Conservation (phyloP, 2,113 vertebrate genomes). For the Pygathrix nemaeus region DNA sequence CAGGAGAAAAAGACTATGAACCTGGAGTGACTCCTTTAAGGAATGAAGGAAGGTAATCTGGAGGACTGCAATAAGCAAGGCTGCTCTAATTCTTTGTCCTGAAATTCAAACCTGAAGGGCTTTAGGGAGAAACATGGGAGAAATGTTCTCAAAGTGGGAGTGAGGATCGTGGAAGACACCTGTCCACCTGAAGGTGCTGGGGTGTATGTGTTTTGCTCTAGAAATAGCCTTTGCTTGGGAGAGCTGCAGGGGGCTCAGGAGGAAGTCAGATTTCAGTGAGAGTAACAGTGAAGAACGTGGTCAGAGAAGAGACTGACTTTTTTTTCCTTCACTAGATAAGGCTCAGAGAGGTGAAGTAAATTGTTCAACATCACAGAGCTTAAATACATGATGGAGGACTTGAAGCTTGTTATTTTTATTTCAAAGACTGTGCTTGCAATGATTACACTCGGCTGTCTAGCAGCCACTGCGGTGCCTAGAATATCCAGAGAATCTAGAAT, state of each 20-base stretch:
- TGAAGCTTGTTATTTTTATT: not conserved
- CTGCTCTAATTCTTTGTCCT: not conserved
- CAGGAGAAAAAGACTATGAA: not conserved
- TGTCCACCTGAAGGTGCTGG: not conserved
- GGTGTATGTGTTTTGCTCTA: not conserved
- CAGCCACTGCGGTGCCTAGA: not conserved
- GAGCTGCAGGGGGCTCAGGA: not conserved
- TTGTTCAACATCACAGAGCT: not conserved
- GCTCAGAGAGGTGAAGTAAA: not conserved
- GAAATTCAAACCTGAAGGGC: not conserved
- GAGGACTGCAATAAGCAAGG: fast-evolving
- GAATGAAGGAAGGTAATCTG: not conserved
- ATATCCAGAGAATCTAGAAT: not conserved
- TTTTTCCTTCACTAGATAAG: not conserved
- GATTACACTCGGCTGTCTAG: too few relatives aligned
- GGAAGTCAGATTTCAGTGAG: not conserved
- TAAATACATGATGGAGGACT: not conserved
- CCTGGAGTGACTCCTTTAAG: not conserved
- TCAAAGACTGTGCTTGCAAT: not conserved
- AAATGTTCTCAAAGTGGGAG: not conserved
- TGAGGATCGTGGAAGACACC: too few relatives aligned
- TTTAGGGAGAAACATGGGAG: not conserved
- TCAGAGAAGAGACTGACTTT: not conserved
- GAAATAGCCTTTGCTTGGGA: not conserved
- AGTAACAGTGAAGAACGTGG: not conserved